These are phyloP conservation scores for Scaptomyza reducta DNA, from an alignment of 2,888 invertebrate genomes.

Conservation along the genomic window DNA sequence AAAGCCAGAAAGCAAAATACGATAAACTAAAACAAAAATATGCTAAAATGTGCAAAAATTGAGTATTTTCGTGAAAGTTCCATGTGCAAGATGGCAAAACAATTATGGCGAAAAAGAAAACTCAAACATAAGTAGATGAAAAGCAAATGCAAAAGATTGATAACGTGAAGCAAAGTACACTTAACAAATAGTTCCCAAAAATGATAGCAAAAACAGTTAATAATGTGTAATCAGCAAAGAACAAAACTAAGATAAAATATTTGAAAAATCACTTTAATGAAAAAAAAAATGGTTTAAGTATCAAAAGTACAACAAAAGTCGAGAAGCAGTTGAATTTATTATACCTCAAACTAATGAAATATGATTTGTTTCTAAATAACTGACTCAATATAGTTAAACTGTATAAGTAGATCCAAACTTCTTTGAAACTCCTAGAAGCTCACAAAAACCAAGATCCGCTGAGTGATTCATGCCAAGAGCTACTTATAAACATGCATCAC, in stretches of 20 bases:
- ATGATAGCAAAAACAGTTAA: too few relatives aligned
- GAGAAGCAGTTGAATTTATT: too few relatives aligned
- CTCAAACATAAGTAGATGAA: neutral
- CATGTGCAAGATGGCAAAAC: neutral
- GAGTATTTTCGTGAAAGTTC: too few relatives aligned
- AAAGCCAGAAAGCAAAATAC: constrained; percentile 8
- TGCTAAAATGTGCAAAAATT: neutral
- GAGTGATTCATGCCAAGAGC: constrained; percentile 26
- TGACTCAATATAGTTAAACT: too few relatives aligned
- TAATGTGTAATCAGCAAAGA: too few relatives aligned
- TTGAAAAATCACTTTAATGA: too few relatives aligned
- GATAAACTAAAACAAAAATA: constrained; percentile 1
- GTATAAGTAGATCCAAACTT: neutral
- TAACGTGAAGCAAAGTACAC: neutral
- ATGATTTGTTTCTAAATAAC: too few relatives aligned
- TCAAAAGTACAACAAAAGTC: too few relatives aligned
- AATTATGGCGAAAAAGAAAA: neutral
- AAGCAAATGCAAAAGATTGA: neutral
- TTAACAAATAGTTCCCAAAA: neutral
- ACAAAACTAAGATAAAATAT: too few relatives aligned
- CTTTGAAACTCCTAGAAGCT: neutral
- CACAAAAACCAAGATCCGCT: constrained; percentile 12
- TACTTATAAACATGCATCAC: constrained; percentile 33
- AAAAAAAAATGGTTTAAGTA: too few relatives aligned
- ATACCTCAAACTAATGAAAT: too few relatives aligned